Evolutionary conservation across 2,888 invertebrate genomes (phyloP), one percentile per base, ranked within the genome.

Genomic region (Flexamia atlantica): DNA sequence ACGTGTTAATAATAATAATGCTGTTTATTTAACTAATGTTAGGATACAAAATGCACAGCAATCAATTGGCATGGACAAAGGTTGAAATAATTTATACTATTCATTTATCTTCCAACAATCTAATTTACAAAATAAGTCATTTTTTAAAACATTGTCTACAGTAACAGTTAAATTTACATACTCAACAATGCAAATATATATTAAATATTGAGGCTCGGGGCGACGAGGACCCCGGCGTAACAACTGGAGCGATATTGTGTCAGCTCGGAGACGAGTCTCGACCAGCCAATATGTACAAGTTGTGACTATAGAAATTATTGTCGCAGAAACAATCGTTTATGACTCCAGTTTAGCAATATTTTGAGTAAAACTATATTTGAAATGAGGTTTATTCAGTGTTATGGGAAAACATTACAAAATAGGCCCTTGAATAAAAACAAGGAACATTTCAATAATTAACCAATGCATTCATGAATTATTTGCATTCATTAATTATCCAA

Each of bases 81-180:
- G 50, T 79, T 32, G 57, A 83, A 83, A 74, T 57, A 83, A 83
- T 83, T 74, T 81, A 57, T 57, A 70, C 30, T 70, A 83, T 74
- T 50, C 68, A 74, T 83, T 74, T 23, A 72, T 53, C 25, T 74
- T 83, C 74, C 80, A 83, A 83, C 83, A 83, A 83, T 80, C 68
- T 83, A 83, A 82, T 84, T n/a, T 85, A 85, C 83, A 85, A 85
- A 85, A 85, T 82, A 85, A 85, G 84, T 82, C 79, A 68, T 83
- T 76, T 85, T 46, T 72, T 57, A 74, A 83, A 83, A 72, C 81
- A 76, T 42, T 74, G 64, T 82, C 85, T 85, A 85, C 83, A 76
- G 32, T 85, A 84, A 85, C 83, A 83, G 72, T 85, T 85, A 68
- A 83, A 85, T 82, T 79, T 85, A 83, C 83, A 84, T 32, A 83